phyloP scores from a whole-genome alignment of 2,113 vertebrate genomes.

The Malurus elegans region DNA sequence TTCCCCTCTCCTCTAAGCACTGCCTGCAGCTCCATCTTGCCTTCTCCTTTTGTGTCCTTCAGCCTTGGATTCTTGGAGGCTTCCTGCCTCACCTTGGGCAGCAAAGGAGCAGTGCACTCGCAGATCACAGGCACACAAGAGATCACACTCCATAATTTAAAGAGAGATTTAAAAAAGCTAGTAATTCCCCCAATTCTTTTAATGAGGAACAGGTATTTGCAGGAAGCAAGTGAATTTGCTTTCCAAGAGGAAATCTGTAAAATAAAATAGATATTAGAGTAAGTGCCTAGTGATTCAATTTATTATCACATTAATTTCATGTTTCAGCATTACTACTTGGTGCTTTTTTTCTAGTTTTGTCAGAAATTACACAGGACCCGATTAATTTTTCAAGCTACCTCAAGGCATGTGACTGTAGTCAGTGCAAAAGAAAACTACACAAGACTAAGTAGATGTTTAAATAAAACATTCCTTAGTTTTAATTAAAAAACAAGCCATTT shows the following conservation, averaged over 20 bases:
- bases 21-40: background rate
- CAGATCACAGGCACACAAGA: background rate
- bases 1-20: background rate
- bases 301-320: background rate
- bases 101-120: background rate
- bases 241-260: constrained; percentile 76
- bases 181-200: constrained; percentile 75
- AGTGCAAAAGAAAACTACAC: background rate
- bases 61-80: background rate
- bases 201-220: constrained; percentile 81
- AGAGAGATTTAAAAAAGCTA: constrained; percentile 49
- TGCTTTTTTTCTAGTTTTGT: background rate
- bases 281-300: background rate
- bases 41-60: background rate
- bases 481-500: background rate
- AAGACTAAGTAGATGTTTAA: background rate
- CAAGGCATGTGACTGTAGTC: background rate
- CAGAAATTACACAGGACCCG: background rate
- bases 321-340: background rate
- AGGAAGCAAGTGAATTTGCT: constrained; percentile 76
- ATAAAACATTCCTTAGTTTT: background rate
- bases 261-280: background rate
- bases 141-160: background rate
- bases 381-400: background rate
- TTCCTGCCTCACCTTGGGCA: background rate